Evolutionary conservation across 2,113 vertebrate genomes (phyloP).

Genomic region (Callipepla californica): DNA sequence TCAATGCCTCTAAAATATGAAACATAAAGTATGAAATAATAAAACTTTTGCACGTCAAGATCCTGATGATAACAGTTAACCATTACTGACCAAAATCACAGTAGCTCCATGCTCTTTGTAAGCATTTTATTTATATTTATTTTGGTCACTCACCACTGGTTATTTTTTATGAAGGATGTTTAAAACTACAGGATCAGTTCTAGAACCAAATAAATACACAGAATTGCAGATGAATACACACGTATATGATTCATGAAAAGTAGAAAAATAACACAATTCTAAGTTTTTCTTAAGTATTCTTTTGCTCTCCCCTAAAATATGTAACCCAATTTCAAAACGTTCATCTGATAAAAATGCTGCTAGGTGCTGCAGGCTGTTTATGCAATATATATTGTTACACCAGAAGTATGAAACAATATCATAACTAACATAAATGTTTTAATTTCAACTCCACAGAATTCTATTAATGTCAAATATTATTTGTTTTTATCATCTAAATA

Average conservation of each 20-base stretch:
- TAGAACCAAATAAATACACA: neutral
- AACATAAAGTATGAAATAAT: slow-evolving; percentile 54
- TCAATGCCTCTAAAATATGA: slow-evolving; percentile 39
- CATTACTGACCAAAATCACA: slow-evolving; percentile 34
- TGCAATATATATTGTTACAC: neutral
- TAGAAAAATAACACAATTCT: neutral
- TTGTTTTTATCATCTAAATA: slow-evolving; percentile 77
- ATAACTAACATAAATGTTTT: slow-evolving; percentile 40
- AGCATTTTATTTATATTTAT: slow-evolving; percentile 23
- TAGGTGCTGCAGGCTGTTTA: neutral
- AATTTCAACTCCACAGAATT: slow-evolving; percentile 58
- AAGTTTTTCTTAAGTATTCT: neutral
- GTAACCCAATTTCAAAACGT: neutral
- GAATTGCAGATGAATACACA: neutral
- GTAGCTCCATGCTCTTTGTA: slow-evolving; percentile 38
- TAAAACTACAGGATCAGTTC: neutral
- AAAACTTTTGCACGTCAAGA: slow-evolving; percentile 43
- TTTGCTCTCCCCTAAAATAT: neutral
- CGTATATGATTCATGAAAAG: neutral
- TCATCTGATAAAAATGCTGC: neutral
- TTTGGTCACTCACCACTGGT: slow-evolving; percentile 18
- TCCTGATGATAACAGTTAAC: slow-evolving; percentile 58
- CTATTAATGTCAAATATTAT: slow-evolving; percentile 65
- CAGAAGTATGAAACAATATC: slow-evolving; percentile 24
- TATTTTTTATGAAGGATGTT: slow-evolving; percentile 11